These are phyloP conservation scores for Leptinotarsa haldemani DNA, from an alignment of 2,888 invertebrate species.

Conservation along the genomic window DNA sequence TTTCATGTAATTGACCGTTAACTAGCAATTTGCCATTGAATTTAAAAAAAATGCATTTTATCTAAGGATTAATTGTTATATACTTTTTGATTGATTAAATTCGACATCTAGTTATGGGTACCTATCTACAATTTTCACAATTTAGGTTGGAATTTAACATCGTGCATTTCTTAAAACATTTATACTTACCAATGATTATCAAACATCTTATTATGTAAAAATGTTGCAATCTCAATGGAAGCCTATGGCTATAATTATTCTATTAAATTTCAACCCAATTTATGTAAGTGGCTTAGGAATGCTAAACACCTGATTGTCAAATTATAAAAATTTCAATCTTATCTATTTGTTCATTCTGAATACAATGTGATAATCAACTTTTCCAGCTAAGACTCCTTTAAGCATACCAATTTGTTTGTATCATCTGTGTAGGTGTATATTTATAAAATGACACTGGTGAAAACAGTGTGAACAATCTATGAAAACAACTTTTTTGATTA, in stretches of 20 bases:
- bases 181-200: not conserved
- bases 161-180: not conserved
- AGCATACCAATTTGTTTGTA: no score
- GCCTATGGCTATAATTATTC: not conserved
- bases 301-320: not conserved
- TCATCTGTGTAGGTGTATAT: no score
- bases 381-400: no score
- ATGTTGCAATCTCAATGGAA: slow-evolving; percentile 1
- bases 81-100: not conserved
- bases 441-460: no score
- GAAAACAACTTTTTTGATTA: no score
- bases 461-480: no score
- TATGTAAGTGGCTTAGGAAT: not conserved
- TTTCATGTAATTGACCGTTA: no score
- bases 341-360: no score
- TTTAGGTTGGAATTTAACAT: not conserved
- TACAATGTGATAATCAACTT: no score
- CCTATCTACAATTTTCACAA: not conserved
- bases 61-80: not conserved
- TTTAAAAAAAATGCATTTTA: not conserved
- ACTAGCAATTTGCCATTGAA: no score
- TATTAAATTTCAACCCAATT: not conserved
- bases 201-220: not conserved
- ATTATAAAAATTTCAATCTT: not conserved
- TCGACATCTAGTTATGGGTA: not conserved